Percentiles rank a stretch among this genome's conserved stretches.
Conservation (phyloP, 2,797 vertebrate genomes). For the Distichodus sexfasciatus region DNA sequence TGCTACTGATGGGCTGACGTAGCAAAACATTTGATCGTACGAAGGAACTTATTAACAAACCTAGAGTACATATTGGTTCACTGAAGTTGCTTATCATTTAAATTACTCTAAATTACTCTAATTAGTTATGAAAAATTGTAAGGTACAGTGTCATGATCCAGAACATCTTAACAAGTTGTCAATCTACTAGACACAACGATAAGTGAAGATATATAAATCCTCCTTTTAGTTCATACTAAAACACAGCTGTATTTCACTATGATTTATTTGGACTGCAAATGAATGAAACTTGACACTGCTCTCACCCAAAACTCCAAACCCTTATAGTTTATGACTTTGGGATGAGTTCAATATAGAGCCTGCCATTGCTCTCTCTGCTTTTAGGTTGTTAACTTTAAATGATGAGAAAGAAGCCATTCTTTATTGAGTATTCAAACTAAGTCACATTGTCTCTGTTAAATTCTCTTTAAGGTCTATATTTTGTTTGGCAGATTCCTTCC, state of each 20-base stretch:
- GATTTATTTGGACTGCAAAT: no score
- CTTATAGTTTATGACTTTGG: neutral
- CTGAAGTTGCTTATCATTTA: neutral
- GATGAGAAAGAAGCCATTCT: no score
- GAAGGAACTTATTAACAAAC: neutral
- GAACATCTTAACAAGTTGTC: neutral
- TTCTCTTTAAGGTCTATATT: slow-evolving; percentile 4
- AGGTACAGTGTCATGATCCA: neutral
- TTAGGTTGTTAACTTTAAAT: neutral
- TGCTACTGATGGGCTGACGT: neutral
- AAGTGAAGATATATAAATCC: neutral
- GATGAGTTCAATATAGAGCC: no score
- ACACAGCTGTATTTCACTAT: neutral
- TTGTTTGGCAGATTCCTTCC: neutral
- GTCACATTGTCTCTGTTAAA: slow-evolving; percentile 12
- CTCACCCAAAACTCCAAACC: no score
- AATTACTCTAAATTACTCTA: no score
- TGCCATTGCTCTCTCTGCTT: no score
- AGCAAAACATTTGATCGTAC: slow-evolving; percentile 2
- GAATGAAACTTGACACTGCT: no score
- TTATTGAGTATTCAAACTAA: neutral
- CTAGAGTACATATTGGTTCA: neutral
- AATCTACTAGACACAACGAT: neutral
- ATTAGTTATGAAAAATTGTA: no score
- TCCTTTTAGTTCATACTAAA: neutral